Evolutionary conservation across 53 echinoderm and acorn worm species (phyloP).

Genomic region (Temnopleurus reevesii): DNA sequence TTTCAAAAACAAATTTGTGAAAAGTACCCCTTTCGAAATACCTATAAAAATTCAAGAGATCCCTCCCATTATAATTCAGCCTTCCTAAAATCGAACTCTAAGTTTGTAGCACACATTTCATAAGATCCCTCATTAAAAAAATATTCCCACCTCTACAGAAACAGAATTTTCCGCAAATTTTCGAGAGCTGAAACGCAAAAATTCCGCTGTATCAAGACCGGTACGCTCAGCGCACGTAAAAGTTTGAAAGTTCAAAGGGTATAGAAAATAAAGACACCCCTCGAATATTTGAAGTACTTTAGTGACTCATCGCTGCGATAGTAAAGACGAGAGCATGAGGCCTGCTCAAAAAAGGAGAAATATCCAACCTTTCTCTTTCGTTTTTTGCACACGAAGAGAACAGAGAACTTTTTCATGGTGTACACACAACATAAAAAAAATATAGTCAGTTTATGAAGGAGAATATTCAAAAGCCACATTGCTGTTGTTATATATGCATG

Average conservation of each 20-base stretch:
- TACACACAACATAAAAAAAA: slow-evolving; percentile 4
- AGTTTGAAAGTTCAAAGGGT: too few relatives aligned
- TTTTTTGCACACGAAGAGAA: neutral
- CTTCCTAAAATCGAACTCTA: too few relatives aligned
- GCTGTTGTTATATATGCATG: neutral
- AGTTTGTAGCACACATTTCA: slow-evolving; percentile 13
- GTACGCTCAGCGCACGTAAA: too few relatives aligned
- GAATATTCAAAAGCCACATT: neutral
- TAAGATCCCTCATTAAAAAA: neutral
- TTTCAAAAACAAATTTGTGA: neutral
- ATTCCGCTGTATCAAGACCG: too few relatives aligned
- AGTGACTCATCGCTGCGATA: slow-evolving; percentile 14
- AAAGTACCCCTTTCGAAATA: neutral
- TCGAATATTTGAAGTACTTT: neutral
- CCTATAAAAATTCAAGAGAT: neutral
- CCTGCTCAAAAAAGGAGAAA: slow-evolving; percentile 61
- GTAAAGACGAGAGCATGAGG: slow-evolving; percentile 45
- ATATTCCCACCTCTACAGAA: too few relatives aligned
- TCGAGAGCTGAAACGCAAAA: too few relatives aligned
- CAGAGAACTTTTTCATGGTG: slow-evolving; percentile 6
- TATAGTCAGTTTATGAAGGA: slow-evolving; percentile 26
- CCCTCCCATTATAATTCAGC: neutral
- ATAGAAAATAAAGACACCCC: neutral
- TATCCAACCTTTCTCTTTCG: slow-evolving; percentile 1
- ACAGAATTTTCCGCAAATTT: too few relatives aligned